Base-by-base conservation (phyloP, 2,113 vertebrate genomes). In the Tauraco erythrolophus region DNA sequence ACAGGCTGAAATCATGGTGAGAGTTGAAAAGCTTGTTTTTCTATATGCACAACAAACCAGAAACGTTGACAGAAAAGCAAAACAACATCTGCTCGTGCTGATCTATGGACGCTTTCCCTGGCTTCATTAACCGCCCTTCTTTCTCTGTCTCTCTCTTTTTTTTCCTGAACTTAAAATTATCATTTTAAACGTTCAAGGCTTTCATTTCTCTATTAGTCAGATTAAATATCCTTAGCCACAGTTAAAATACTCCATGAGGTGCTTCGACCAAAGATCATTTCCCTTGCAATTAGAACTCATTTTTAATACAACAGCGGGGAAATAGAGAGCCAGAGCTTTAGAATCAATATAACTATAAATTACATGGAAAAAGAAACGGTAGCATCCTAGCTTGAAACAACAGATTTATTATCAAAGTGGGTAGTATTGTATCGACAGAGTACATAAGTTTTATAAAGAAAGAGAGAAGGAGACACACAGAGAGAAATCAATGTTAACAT, bases 311-410 rank as follows among this genome's bases (percentile, higher is more conserved):
- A 39, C 61, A 58, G 92, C 76, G 77, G 60, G 92, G 62, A 95
- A 91, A 95, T 72, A 91, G 84, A 96, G 80, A 95, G 80, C 85
- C 71, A 74, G 53, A 93, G 95, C 78, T 96, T 96, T 94, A 91
- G 92, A 96, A 98, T 98, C 97, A 94, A 98, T 97, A 89, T 39
- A 54, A 46, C 91, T 92, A 98, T 97, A 98, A 98, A 98, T 98
- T 97, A 98, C 62, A 94, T 70, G 76, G 96, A 92, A 97, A 97
- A 95, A 96, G 93, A 98, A 97, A 96, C 2, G 10, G 96, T 88
- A 92, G 89, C 92, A 93, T 97, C 91, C 65, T 97, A 66, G 84
- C 91, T 94, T 97, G 95, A 96, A 97, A 97, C 96, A 97, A 94
- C 75, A 98, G 96, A 98, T 98, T 98, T 98, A 98, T 98, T 98